A percentile compares a stretch with the other conserved stretches of the same genome.
Conservation (phyloP, 2,113 vertebrate species). For the Festucalex cinctus region DNA sequence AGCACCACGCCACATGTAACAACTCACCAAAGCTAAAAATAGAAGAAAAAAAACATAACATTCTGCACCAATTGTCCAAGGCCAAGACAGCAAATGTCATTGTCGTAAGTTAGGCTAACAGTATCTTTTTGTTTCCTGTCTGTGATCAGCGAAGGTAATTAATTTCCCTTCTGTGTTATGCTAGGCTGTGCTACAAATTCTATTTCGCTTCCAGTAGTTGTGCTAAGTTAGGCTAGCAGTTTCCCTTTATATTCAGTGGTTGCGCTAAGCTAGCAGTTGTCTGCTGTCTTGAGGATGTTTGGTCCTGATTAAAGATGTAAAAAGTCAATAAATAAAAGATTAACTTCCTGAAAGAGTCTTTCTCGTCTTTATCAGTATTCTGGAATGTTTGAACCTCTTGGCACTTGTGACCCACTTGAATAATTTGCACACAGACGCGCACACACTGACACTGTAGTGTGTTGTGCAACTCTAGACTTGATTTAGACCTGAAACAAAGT, state of each 20-base stretch:
- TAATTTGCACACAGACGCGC: not conserved
- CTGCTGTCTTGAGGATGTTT: not conserved
- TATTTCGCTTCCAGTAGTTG: not conserved
- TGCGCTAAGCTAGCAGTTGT: not conserved
- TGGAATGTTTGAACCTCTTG: conserved; percentile 9
- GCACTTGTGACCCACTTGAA: not conserved
- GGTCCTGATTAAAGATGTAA: not conserved
- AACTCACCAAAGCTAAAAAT: conserved; percentile 2
- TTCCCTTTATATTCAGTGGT: not conserved
- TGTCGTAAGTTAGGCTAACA: not conserved
- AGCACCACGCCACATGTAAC: conserved; percentile 1
- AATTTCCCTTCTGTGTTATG: not conserved
- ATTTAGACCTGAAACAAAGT: not conserved
- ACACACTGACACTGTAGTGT: not conserved
- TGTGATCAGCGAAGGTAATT: not conserved
- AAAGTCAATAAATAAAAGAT: conserved; percentile 5
- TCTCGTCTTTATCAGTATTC: conserved; percentile 1
- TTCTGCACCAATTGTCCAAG: not conserved
- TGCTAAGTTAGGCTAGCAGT: not conserved
- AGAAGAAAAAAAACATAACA: not conserved
- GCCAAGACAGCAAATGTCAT: not conserved
- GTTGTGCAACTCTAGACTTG: not conserved
- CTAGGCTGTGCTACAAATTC: not conserved
- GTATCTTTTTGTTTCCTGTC: not conserved
- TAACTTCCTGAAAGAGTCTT: not conserved